Evolutionary conservation across 2,888 invertebrate species (phyloP).

Genomic region (Drosophila anceps): DNA sequence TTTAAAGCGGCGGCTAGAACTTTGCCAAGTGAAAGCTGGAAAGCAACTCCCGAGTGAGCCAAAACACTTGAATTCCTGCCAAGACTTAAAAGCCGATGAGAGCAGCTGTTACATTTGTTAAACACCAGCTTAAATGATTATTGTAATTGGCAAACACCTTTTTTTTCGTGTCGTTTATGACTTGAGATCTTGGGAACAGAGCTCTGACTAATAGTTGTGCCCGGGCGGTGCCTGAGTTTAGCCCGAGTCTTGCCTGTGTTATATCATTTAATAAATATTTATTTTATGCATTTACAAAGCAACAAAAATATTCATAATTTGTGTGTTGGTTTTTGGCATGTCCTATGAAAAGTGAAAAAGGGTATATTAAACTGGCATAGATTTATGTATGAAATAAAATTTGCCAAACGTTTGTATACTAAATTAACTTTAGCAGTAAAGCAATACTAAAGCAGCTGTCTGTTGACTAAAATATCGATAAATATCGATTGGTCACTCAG

Average conservation of each 20-base stretch:
- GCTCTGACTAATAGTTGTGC: conserved; percentile 38
- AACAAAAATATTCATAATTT: conserved; percentile 31
- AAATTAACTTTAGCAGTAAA: background rate
- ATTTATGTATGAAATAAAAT: background rate
- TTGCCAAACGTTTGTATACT: background rate
- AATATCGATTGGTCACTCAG: background rate
- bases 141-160: conserved; percentile 3
- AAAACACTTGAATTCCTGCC: conserved; percentile 29
- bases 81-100: conserved; percentile 9
- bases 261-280: conserved; percentile 70
- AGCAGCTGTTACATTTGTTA: background rate
- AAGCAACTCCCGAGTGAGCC: conserved; percentile 15
- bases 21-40: conserved; percentile 53
- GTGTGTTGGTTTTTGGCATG: conserved; percentile 8
- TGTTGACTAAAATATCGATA: background rate
- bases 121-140: background rate
- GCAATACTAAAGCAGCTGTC: background rate
- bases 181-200: background rate
- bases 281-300: conserved; percentile 45
- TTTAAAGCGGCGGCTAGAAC: conserved; percentile 15
- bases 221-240: conserved; percentile 32
- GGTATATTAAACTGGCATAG: background rate
- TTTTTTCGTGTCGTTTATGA: background rate
- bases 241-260: conserved; percentile 24
- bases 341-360: background rate